Base-by-base conservation (phyloP, 35 echinoderm and acorn worm species). In the Lytechinus variegatus region DNA sequence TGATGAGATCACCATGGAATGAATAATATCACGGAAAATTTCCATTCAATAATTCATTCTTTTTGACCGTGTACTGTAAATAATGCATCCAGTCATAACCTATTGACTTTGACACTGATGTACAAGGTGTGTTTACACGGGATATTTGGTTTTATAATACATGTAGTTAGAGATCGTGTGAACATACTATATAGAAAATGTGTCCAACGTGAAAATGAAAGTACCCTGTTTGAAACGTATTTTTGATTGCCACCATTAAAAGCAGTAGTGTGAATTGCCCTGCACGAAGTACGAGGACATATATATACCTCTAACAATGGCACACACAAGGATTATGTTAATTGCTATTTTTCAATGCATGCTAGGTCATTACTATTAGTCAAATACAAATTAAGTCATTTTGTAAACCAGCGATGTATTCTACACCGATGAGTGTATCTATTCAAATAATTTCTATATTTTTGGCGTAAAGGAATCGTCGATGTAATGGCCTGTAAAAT, bases 61-160 rank as follows among this genome's bases (percentile, higher is more conserved):
- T 19, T 44, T 79, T 79, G 66, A 79, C 66, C 66, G 66, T 79
- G 66, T 24, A 24, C 1, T n/a, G n/a, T 79, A 16, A 79, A 79
- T 16, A 79, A 79, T n/a, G 66, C 16, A 16, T 79, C 66, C 14
- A 79, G 66, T 79, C 66, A 79, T 79, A 79, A 8, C n/a, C 0
- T 79, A 79, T 79, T 79, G 66, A 79, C 66, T 79, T 79, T 79
- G 66, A n/a, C 66, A 79, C 66, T 79, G 66, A 79, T 24, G 16
- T 24, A 5, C 66, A 79, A n/a, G 66, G 66, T 19, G 19, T 79
- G 66, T 79, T 24, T 2, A 19, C 66, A 24, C 66, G 14, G 5
- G 6, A 24, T 79, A 16, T 79, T 79, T 79, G 2, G 66, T n/a
- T 79, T 1, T 44, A 1, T 44, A 1, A 44, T 24, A 19, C 5